Percentiles rank a stretch among this genome's conserved stretches.
Evolutionary conservation across 2,797 vertebrate species (phyloP).

Genomic region (Phataginus tetradactyla): DNA sequence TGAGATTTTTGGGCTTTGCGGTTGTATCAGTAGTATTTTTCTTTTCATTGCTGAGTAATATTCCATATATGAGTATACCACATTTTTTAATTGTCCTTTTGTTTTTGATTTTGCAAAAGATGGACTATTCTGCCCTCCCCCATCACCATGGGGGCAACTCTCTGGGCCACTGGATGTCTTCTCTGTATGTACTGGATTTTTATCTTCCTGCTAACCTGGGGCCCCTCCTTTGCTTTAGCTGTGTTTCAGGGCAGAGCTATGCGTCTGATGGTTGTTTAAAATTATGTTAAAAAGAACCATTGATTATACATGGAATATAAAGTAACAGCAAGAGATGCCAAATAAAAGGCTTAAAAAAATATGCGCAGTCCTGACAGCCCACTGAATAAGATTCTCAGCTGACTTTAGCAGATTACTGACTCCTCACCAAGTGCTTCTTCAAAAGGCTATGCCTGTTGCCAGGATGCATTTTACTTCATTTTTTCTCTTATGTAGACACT

Average conservation of each 20-base stretch:
- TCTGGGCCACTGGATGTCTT: background rate
- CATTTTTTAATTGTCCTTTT: background rate
- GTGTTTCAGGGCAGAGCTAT: background rate
- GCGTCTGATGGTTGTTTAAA: background rate
- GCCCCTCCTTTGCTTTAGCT: background rate
- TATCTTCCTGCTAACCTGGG: background rate
- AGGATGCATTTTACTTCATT: constrained; percentile 30
- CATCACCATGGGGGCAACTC: background rate
- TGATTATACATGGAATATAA: background rate
- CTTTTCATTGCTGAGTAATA: background rate
- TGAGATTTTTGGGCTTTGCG: background rate
- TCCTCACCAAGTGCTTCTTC: constrained; percentile 6
- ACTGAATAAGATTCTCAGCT: background rate
- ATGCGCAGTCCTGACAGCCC: background rate
- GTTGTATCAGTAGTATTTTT: background rate
- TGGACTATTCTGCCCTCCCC: background rate
- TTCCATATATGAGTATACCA: background rate
- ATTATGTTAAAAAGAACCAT: background rate
- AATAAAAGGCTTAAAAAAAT: background rate
- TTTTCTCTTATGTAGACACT: constrained; percentile 18
- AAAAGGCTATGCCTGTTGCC: constrained; percentile 4
- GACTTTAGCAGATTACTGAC: background rate
- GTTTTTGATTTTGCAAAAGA: background rate
- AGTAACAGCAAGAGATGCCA: background rate
- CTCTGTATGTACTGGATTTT: background rate